phyloP scores from a whole-genome alignment of 1,140 invertebrate genomes.

The Gyrodactylus bullatarudis region DNA sequence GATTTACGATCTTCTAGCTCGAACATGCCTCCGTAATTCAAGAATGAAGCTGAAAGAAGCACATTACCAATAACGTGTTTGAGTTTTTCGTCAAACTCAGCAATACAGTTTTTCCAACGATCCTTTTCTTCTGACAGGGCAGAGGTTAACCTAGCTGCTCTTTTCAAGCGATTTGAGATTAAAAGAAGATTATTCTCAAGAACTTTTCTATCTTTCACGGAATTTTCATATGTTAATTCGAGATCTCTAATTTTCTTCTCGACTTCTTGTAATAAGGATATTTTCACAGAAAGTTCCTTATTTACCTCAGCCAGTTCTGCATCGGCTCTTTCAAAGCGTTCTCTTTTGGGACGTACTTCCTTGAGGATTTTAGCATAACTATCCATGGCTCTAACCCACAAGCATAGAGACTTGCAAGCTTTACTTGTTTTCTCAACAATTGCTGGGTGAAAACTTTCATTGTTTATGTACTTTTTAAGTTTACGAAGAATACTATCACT shows the following conservation, averaged over 20 bases:
- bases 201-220: conserved; percentile 25
- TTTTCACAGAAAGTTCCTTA: conserved; percentile 17
- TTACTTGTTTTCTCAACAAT: conserved; percentile 18
- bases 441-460: conserved; percentile 25
- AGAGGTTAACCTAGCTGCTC: conserved; percentile 42
- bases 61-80: conserved; percentile 21
- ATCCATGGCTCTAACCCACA: conserved; percentile 22
- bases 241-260: conserved; percentile 20
- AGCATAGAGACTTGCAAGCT: conserved; percentile 18
- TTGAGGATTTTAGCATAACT: conserved; percentile 16
- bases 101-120: conserved; percentile 38
- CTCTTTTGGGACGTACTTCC: conserved; percentile 31
- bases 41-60: conserved; percentile 20
- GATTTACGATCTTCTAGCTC: conserved; percentile 11
- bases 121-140: conserved; percentile 46
- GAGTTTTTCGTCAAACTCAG: conserved; percentile 22
- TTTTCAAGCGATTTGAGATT: conserved; percentile 36
- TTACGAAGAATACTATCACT: conserved; percentile 38
- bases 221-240: conserved; percentile 21
- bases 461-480: conserved; percentile 26
- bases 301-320: conserved; percentile 18
- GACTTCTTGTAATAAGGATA: conserved; percentile 17
- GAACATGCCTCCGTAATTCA: conserved; percentile 22
- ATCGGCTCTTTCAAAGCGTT: conserved; percentile 30
- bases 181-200: conserved; percentile 31